These are phyloP conservation scores for Epizoanthus scotinus DNA, from an alignment of 92 coral and sea anemone genomes.

Conservation along the genomic window DNA sequence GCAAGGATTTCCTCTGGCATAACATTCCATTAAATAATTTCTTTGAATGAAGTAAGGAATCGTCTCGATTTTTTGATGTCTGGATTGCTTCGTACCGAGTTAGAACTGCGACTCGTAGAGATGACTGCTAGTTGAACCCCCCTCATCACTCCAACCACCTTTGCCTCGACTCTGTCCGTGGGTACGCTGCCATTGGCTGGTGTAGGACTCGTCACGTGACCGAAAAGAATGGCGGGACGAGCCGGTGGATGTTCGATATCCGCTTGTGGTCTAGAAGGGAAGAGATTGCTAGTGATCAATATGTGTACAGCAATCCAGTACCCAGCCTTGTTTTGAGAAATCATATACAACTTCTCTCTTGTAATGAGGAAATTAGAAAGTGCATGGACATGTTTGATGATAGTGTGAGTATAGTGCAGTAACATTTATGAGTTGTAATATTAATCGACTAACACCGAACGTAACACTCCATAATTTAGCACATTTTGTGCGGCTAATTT, in stretches of 20 bases:
- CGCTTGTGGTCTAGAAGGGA: conserved; percentile 78
- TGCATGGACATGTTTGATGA: not conserved
- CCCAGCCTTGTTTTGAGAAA: too few species aligned
- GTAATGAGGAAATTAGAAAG: not conserved
- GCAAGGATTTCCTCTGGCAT: not conserved
- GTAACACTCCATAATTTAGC: too few species aligned
- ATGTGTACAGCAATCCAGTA: not conserved
- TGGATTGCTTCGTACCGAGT: not conserved
- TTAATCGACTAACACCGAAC: not conserved
- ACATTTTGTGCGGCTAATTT: not conserved
- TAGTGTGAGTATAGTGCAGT: not conserved
- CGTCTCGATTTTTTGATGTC: not conserved
- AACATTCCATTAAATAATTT: conserved; percentile 26
- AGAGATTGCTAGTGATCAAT: not conserved
- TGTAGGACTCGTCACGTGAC: conserved; percentile 57
- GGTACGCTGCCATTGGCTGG: conserved; percentile 49
- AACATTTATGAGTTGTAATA: not conserved
- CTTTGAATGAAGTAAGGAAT: conserved; percentile 4
- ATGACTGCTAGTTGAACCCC: conserved; percentile 25
- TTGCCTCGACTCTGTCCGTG: conserved; percentile 42
- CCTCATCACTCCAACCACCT: conserved; percentile 88
- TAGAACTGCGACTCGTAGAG: conserved; percentile 75
- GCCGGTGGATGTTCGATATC: conserved; percentile 78
- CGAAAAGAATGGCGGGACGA: conserved; percentile 77
- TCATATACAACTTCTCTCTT: not conserved